A percentile compares a stretch with the other conserved stretches of the same genome.
Evolutionary conservation across 2,797 vertebrate species (phyloP).

Genomic region (Euthynnus affinis): DNA sequence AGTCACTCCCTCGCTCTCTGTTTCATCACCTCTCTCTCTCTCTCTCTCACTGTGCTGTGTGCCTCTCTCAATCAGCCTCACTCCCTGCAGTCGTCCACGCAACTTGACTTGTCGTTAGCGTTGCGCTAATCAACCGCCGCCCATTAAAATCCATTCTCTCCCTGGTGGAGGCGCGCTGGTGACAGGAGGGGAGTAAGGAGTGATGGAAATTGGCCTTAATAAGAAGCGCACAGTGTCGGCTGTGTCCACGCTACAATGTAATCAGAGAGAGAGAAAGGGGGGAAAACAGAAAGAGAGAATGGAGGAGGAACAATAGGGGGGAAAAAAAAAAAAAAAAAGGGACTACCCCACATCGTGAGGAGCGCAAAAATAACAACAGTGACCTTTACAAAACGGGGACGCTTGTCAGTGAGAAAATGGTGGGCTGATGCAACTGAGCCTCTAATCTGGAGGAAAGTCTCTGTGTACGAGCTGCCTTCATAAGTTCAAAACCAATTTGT

Average conservation of each 20-base stretch:
- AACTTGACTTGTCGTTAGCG: conserved; percentile 62
- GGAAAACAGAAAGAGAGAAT: not conserved
- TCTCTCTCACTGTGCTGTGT: conserved; percentile 17
- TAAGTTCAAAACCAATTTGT: conserved; percentile 36
- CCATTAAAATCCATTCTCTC: conserved; percentile 67
- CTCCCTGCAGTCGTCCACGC: conserved; percentile 34
- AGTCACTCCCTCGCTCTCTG: not conserved
- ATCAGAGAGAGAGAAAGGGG: conserved; percentile 26
- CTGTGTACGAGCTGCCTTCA: conserved; percentile 5
- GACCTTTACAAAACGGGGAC: conserved; percentile 70
- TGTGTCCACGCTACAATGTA: conserved; percentile 16
- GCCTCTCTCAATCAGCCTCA: conserved; percentile 49
- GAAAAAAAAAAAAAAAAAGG: conserved; percentile 14
- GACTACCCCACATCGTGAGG: conserved; percentile 7
- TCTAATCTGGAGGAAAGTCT: conserved; percentile 46
- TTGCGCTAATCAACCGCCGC: conserved; percentile 69
- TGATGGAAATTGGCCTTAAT: conserved; percentile 79
- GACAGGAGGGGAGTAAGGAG: conserved; percentile 54
- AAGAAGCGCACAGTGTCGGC: conserved; percentile 44
- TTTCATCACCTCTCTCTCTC: conserved; percentile 20
- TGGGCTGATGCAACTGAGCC: conserved; percentile 46
- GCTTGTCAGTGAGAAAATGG: conserved; percentile 59
- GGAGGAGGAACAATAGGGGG: conserved; percentile 26
- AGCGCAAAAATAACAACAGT: conserved; percentile 21
- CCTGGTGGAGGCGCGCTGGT: conserved; percentile 23